phyloP scores from a whole-genome alignment of 2,113 vertebrate species.

The Pangasianodon hypophthalmus region DNA sequence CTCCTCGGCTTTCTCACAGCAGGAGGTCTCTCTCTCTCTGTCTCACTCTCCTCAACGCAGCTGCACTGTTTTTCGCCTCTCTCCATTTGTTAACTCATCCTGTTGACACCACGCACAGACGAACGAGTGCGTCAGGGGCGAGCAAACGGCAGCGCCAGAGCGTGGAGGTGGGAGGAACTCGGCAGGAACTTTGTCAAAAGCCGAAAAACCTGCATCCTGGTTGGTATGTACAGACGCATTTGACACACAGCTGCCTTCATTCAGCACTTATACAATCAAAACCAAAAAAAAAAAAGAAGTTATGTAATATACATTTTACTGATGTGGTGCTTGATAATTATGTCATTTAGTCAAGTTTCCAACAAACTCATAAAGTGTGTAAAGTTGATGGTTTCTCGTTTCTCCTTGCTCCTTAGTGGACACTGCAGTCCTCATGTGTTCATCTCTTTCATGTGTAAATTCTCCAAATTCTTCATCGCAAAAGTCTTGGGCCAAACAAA shows the following conservation, averaged over 20 bases:
- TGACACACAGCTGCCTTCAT: conserved; percentile 46
- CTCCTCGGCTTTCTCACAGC: conserved; percentile 32
- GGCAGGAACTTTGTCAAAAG: conserved; percentile 39
- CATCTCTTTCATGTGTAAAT: not conserved
- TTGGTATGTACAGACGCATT: conserved; percentile 37
- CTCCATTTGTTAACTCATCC: conserved; percentile 52
- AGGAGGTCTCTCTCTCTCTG: conserved; percentile 35
- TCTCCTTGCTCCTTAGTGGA: not conserved
- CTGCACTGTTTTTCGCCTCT: conserved; percentile 45
- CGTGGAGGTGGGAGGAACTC: conserved; percentile 52
- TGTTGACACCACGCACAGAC: conserved; percentile 37
- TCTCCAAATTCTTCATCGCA: not conserved
- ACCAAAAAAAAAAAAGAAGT: not conserved
- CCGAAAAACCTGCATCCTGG: conserved; percentile 39
- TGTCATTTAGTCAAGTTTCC: not conserved
- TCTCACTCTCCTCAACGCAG: conserved; percentile 32
- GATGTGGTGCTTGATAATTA: not conserved
- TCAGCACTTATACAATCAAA: conserved; percentile 41
- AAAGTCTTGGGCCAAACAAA: not conserved
- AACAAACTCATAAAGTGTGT: not conserved
- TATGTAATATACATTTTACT: conserved; percentile 18
- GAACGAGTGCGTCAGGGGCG: conserved; percentile 27
- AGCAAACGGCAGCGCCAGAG: conserved; percentile 20
- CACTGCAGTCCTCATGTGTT: not conserved
- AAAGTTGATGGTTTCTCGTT: not conserved